Evolutionary conservation across 1,140 invertebrate genomes (phyloP).

Genomic region (Pogonomyrmex barbatus): DNA sequence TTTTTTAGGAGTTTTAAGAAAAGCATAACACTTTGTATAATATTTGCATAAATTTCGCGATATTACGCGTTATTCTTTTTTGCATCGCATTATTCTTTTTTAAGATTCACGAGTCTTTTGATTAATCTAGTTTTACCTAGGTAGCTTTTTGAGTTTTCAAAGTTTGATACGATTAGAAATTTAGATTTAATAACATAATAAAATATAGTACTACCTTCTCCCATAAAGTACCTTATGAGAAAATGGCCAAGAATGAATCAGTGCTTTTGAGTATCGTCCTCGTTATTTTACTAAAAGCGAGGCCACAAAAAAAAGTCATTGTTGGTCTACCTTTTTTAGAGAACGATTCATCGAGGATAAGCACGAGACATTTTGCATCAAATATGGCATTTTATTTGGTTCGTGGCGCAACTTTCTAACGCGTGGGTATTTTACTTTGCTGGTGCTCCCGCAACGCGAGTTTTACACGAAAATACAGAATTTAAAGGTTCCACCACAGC

Average conservation of each 20-base stretch:
- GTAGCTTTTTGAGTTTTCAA: neutral
- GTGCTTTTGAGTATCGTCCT: constrained; percentile 7
- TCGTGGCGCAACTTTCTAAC: neutral
- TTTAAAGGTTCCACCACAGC: neutral
- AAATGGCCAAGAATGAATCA: constrained; percentile 31
- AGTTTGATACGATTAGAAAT: neutral
- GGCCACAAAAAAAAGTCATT: neutral
- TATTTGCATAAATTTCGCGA: neutral
- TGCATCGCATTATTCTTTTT: neutral
- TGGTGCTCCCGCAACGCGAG: neutral
- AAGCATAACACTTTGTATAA: neutral
- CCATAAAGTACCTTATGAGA: neutral
- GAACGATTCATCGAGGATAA: constrained; percentile 6
- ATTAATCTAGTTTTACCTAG: neutral
- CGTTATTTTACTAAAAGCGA: constrained; percentile 31
- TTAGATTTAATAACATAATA: neutral
- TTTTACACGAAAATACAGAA: neutral
- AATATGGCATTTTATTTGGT: constrained; percentile 12
- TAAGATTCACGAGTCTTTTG: neutral
- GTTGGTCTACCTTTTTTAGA: neutral
- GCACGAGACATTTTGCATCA: neutral
- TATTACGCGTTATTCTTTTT: neutral
- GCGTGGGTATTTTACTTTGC: neutral
- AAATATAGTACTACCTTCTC: neutral
- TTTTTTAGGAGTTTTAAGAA: neutral